These are phyloP conservation scores for Todus mexicanus DNA, from an alignment of 2,797 vertebrate species.

Conservation along the genomic window DNA sequence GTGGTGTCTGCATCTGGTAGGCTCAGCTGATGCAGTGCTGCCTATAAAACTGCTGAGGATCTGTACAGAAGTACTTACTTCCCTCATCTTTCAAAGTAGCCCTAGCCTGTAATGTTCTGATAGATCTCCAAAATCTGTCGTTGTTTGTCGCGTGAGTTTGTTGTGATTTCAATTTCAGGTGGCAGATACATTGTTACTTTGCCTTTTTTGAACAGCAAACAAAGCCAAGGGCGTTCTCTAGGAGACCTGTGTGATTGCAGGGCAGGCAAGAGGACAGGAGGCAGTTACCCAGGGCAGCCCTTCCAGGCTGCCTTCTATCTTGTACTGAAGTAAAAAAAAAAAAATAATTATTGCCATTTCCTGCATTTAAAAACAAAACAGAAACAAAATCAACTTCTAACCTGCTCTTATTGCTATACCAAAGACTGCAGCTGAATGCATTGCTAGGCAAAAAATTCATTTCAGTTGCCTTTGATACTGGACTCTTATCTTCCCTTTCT, in stretches of 20 bases:
- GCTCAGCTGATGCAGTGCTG: not conserved
- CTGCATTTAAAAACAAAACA: not conserved
- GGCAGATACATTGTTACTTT: not conserved
- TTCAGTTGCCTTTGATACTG: not conserved
- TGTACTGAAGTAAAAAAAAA: not conserved
- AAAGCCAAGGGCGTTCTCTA: not conserved
- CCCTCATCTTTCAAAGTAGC: not conserved
- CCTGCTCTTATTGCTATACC: not conserved
- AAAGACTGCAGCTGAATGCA: not conserved
- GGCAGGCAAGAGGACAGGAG: not conserved
- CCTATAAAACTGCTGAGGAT: not conserved
- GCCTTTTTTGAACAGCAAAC: not conserved
- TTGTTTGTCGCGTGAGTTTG: not conserved
- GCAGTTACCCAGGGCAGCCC: not conserved
- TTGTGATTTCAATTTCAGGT: not conserved
- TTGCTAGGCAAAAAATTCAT: not conserved
- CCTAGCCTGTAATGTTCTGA: not conserved
- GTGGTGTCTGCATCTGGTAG: not conserved
- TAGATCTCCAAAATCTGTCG: not conserved
- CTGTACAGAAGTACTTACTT: not conserved
- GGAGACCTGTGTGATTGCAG: not conserved
- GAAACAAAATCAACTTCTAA: not conserved
- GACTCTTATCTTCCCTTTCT: not conserved
- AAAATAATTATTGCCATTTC: not conserved
- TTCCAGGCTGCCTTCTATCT: not conserved